Conservation (phyloP, 2,113 vertebrate species). For the Capreolus pygargus region DNA sequence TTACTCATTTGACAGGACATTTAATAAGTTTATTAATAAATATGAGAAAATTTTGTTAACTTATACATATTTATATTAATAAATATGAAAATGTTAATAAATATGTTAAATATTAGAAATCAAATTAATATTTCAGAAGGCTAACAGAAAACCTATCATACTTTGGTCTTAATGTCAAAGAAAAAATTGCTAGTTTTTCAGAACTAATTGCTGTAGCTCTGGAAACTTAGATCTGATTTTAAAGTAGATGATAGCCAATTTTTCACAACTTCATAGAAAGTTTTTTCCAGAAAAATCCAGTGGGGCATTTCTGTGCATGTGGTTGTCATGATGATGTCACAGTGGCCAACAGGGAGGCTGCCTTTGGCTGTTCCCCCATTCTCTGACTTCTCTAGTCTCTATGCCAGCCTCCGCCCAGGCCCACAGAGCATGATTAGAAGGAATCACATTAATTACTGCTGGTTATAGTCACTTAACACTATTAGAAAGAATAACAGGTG, state of each 20-base stretch:
- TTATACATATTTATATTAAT: background rate
- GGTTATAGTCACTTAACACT: conserved; percentile 76
- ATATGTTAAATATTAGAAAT: background rate
- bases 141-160: background rate
- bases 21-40: conserved; percentile 14
- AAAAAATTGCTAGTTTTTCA: conserved; percentile 28
- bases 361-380: background rate
- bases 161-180: background rate
- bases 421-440: background rate
- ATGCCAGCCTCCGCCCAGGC: background rate
- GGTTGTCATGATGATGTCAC: background rate
- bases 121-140: background rate
- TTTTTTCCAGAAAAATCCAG: background rate
- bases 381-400: background rate
- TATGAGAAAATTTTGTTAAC: background rate
- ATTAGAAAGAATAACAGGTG: conserved; percentile 78
- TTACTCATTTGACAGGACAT: conserved; percentile 5
- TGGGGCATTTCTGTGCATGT: background rate
- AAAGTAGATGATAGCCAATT: background rate
- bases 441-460: conserved; percentile 76
- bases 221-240: background rate
- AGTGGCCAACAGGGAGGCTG: background rate
- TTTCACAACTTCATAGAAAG: background rate
- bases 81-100: background rate
- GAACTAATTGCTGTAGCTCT: background rate